phyloP scores from a whole-genome alignment of 2,888 invertebrate genomes.

The Clepsis dumicolana region DNA sequence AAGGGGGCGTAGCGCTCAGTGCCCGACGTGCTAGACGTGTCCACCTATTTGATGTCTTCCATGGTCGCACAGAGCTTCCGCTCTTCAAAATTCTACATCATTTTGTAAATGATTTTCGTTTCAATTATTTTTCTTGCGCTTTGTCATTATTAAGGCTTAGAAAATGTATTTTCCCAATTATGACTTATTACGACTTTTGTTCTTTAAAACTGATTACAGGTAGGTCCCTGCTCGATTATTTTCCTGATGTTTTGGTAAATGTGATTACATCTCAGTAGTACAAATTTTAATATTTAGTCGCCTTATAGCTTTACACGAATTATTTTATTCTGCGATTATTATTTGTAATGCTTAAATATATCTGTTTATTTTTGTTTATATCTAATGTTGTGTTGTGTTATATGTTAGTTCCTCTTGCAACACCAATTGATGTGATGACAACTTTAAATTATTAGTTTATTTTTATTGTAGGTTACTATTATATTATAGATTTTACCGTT shows the following conservation, averaged over 20 bases:
- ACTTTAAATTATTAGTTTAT: conserved; percentile 32
- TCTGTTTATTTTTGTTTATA: conserved; percentile 54
- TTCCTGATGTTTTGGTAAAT: conserved; percentile 58
- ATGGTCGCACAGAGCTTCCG: conserved; percentile 49
- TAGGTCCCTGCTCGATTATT: conserved; percentile 42
- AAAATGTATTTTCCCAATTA: conserved; percentile 19
- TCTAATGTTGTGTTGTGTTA: conserved; percentile 56
- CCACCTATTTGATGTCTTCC: conserved; percentile 67
- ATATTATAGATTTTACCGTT: conserved; percentile 17
- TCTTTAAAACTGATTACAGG: conserved; percentile 44
- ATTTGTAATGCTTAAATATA: conserved; percentile 52
- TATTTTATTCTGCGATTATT: conserved; percentile 59
- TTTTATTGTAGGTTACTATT: conserved; percentile 12
- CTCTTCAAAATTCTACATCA: conserved; percentile 24
- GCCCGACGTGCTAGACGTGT: conserved; percentile 38
- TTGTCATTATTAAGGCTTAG: neutral
- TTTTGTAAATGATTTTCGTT: neutral
- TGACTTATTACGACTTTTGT: conserved; percentile 20
- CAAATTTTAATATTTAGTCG: conserved; percentile 75
- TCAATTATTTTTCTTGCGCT: conserved; percentile 4
- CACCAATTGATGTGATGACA: conserved; percentile 36
- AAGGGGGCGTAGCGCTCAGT: conserved; percentile 28
- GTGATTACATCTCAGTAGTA: conserved; percentile 75
- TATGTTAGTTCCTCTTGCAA: conserved; percentile 37
- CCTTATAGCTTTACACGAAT: conserved; percentile 64